Conservation (phyloP, 2,888 invertebrate genomes). For the Chrysolina haemoptera region DNA sequence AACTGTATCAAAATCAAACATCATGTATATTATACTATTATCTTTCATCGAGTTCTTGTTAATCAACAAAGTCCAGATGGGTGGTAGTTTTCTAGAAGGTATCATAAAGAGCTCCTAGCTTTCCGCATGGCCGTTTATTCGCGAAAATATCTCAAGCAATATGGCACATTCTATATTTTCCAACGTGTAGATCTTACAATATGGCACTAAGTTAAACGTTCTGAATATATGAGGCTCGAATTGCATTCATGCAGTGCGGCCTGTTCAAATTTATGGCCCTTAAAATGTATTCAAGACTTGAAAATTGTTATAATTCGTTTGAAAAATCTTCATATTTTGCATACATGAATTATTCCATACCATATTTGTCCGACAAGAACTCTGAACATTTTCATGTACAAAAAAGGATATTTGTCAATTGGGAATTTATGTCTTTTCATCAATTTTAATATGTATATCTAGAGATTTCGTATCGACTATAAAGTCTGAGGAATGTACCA, state of each 20-base stretch:
- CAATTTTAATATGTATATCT: no score
- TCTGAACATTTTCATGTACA: not conserved
- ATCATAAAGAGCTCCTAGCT: no score
- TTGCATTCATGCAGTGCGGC: constrained; percentile 40
- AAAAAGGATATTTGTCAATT: not conserved
- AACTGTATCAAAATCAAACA: no score
- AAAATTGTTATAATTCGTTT: constrained; percentile 26
- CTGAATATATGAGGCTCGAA: constrained; percentile 32
- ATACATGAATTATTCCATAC: not conserved
- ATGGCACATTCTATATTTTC: not conserved
- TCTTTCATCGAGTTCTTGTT: no score
- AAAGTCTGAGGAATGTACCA: no score
- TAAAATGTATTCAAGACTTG: constrained; percentile 35
- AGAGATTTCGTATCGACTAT: no score
- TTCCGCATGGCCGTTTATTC: no score
- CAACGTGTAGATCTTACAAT: not conserved
- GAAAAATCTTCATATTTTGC: not conserved
- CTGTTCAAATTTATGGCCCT: constrained; percentile 42
- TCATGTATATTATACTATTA: no score
- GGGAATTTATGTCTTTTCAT: not conserved
- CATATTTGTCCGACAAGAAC: not conserved
- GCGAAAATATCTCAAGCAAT: not conserved
- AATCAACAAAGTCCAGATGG: no score
- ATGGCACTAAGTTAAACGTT: not conserved
- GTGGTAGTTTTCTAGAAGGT: no score